Percentiles rank a stretch among this genome's conserved stretches.
These are phyloP conservation scores for Crenichthys baileyi DNA, from an alignment of 2,797 vertebrate genomes.

Conservation along the genomic window DNA sequence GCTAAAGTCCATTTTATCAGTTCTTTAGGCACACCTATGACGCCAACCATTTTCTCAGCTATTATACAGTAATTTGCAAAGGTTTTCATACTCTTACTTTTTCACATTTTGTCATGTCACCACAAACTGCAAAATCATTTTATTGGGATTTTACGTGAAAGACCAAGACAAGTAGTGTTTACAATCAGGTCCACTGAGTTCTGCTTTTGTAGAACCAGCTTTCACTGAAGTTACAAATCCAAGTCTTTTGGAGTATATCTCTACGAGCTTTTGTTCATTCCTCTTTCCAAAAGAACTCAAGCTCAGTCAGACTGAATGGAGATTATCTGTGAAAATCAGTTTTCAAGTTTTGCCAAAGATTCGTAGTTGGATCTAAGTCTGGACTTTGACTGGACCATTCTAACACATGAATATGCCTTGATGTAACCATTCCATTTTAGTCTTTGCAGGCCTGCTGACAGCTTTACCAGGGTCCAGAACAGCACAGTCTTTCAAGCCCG, in stretches of 20 bases:
- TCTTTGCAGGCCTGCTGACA: too few relatives aligned
- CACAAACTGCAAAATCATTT: background rate
- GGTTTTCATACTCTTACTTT: background rate
- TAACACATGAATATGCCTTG: background rate
- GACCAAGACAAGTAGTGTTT: background rate
- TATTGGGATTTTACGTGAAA: background rate
- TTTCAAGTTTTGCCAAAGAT: background rate
- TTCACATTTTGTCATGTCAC: background rate
- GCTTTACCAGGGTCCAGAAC: too few relatives aligned
- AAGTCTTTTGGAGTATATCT: background rate
- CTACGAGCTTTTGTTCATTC: background rate
- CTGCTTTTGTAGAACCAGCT: background rate
- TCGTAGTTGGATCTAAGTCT: background rate
- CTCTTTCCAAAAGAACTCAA: background rate
- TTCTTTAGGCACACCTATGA: constrained; percentile 58
- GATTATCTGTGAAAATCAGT: background rate
- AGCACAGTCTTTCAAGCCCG: too few relatives aligned
- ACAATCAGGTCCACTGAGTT: background rate
- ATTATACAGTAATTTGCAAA: background rate
- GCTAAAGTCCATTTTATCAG: constrained; percentile 65
- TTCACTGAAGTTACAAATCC: background rate
- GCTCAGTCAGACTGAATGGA: too few relatives aligned
- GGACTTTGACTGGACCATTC: background rate
- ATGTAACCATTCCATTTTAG: too few relatives aligned
- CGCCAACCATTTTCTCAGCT: background rate